Evolutionary conservation across 2,888 invertebrate species (phyloP).

Genomic region (Temnothorax ravouxi): DNA sequence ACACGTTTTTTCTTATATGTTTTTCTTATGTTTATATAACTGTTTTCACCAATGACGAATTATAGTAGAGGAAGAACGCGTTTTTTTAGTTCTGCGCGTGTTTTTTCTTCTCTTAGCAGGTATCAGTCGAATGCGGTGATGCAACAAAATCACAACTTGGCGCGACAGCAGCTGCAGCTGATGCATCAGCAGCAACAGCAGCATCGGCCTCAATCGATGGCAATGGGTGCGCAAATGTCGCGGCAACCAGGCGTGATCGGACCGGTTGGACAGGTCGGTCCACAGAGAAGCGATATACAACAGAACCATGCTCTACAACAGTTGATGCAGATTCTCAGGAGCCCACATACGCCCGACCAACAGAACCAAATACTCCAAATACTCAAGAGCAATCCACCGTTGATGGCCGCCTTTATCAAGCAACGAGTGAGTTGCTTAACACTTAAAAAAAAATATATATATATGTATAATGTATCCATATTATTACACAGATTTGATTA

Average conservation of each 20-base stretch:
- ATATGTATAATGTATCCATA: too few relatives aligned
- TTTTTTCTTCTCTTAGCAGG: slow-evolving; percentile 71
- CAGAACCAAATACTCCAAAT: slow-evolving; percentile 96
- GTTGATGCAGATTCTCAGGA: slow-evolving; percentile 95
- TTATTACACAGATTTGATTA: too few relatives aligned
- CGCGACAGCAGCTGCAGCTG: slow-evolving; percentile 86
- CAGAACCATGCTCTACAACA: slow-evolving; percentile 68
- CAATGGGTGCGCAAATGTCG: too few relatives aligned
- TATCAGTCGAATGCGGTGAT: slow-evolving; percentile 85
- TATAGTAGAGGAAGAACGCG: not conserved
- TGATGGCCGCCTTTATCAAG: slow-evolving; percentile 98
- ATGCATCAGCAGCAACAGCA: slow-evolving; percentile 81
- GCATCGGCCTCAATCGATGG: slow-evolving; percentile 84
- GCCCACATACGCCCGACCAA: slow-evolving; percentile 95
- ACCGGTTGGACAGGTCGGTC: too few relatives aligned
- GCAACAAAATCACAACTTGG: slow-evolving; percentile 85
- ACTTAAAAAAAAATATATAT: too few relatives aligned
- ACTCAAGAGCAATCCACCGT: slow-evolving; percentile 96
- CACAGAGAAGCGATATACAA: too few relatives aligned
- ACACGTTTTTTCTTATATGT: not conserved
- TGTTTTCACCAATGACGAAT: not conserved
- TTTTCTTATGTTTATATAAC: not conserved
- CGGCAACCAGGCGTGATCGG: too few relatives aligned
- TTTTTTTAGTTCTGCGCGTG: not conserved
- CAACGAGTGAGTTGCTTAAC: too few relatives aligned